Evolutionary conservation across 2,797 vertebrate genomes (phyloP).

Genomic region (Sebastes taczanowskii): DNA sequence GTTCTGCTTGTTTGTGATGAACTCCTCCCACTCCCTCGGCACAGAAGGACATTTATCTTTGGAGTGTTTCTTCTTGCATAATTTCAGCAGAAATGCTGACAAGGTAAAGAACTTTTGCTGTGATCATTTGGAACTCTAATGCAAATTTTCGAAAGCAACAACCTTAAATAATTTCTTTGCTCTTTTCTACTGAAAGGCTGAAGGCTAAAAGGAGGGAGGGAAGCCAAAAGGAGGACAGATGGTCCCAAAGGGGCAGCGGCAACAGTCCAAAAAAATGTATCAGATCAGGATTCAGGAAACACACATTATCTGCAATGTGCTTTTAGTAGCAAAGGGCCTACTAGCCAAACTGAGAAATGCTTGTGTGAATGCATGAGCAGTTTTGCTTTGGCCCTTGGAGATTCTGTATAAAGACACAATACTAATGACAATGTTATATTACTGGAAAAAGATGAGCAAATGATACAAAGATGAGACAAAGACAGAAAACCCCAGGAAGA

Average conservation of each 20-base stretch:
- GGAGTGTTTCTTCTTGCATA: conserved; percentile 41
- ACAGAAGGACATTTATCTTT: conserved; percentile 47
- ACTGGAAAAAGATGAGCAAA: neutral
- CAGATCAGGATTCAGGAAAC: conserved; percentile 27
- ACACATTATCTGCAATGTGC: conserved; percentile 1
- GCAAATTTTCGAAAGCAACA: conserved; percentile 15
- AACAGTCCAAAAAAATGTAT: conserved; percentile 27
- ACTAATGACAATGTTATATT: neutral
- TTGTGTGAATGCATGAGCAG: neutral
- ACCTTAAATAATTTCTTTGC: conserved; percentile 27
- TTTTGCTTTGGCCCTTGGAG: conserved; percentile 3
- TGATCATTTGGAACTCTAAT: conserved; percentile 35
- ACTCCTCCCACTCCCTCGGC: conserved; percentile 31
- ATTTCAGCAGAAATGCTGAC: conserved; percentile 58
- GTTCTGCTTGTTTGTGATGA: conserved; percentile 18
- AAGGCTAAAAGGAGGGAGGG: neutral
- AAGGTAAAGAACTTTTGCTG: conserved; percentile 32
- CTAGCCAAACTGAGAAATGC: conserved; percentile 4
- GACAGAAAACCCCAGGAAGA: neutral
- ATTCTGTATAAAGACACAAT: neutral
- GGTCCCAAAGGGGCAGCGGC: conserved; percentile 22
- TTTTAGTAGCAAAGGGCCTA: neutral
- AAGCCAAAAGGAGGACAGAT: conserved; percentile 36
- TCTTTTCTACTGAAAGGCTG: conserved; percentile 23
- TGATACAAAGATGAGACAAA: neutral